Conservation (phyloP, 2,797 vertebrate genomes). For the Botia kubotai region DNA sequence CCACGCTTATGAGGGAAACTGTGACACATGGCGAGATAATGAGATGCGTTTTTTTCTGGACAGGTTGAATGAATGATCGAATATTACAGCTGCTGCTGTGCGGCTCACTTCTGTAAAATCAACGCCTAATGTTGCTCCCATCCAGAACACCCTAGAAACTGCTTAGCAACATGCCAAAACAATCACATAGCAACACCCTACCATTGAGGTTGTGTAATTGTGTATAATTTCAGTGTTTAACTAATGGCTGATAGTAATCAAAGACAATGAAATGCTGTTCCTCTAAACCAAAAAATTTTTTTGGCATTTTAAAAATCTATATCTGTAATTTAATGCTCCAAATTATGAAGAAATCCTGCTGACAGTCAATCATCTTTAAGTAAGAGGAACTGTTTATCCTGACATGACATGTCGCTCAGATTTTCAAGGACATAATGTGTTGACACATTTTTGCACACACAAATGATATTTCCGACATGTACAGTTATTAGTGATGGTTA, state of each 20-base stretch:
- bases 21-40: constrained; percentile 15
- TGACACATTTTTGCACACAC: neutral
- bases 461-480: constrained; percentile 9
- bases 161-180: neutral
- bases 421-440: neutral
- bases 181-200: neutral
- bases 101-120: too few species aligned
- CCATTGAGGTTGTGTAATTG: neutral
- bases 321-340: neutral
- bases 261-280: neutral
- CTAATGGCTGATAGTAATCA: neutral
- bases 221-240: neutral
- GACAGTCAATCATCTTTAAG: constrained; percentile 1
- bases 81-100: neutral
- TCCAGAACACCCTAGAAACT: neutral
- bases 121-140: neutral
- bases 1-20: neutral
- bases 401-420: neutral
- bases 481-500: constrained; percentile 56
- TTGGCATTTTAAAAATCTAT: neutral
- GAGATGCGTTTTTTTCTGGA: neutral
- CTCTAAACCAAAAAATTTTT: neutral
- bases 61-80: neutral
- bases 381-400: constrained; percentile 9
- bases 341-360: neutral